A percentile compares a stretch with the other conserved stretches of the same genome.
Evolutionary conservation across 2,113 vertebrate genomes (phyloP).

Genomic region (Phaetusa simplex): DNA sequence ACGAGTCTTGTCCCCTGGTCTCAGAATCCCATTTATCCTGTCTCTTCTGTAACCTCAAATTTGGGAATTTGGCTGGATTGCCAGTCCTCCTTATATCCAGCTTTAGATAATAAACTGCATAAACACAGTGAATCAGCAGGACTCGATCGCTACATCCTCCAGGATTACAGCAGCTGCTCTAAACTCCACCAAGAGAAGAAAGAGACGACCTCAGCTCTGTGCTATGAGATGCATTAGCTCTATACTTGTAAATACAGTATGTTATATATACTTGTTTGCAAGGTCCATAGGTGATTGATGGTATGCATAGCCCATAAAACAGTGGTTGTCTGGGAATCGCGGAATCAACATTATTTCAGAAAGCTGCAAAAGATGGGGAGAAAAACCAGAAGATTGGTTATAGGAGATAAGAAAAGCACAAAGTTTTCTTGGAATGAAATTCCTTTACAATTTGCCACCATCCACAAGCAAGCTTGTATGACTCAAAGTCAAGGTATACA

Average conservation of each 20-base stretch:
- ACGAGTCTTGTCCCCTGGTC: background rate
- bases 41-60: background rate
- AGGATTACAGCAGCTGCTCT: background rate
- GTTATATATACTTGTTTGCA: background rate
- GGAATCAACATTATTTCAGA: background rate
- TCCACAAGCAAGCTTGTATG: background rate
- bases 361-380: background rate
- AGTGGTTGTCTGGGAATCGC: background rate
- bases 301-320: background rate
- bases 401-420: background rate
- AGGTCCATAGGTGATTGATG: background rate
- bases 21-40: background rate
- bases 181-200: background rate
- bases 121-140: conserved; percentile 21
- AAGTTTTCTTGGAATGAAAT: background rate
- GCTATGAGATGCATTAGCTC: background rate
- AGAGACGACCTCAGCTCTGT: background rate
- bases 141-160: background rate
- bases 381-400: background rate
- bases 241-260: background rate
- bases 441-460: background rate
- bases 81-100: background rate
- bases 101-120: background rate
- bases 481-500: background rate
- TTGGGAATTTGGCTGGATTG: background rate